Base-by-base conservation (phyloP, 2,113 vertebrate genomes). In the Pterocles orientalis region DNA sequence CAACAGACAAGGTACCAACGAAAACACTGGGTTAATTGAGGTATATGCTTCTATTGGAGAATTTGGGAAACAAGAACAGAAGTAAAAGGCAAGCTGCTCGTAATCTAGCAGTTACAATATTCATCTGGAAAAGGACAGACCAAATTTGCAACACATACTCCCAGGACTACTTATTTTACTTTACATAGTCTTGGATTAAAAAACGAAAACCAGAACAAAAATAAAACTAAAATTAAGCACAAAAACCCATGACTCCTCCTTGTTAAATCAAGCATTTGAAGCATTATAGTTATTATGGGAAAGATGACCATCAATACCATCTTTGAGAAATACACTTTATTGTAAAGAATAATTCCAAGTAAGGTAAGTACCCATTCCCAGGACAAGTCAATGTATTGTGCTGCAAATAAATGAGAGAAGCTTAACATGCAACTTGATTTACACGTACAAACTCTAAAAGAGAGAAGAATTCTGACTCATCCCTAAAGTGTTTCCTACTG, bases 1-100 rank as follows among this genome's bases (percentile, higher is more conserved):
- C 7, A 97, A 84, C 76, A 96, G 79, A 93, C 12, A 82, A 82
- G 53, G 51, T n/a, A 88, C 45, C 66, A 94, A 86, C 82, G 92
- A 89, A 88, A 95, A 23, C 68, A 86, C 6, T 41, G 82, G 51
- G 47, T 56, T 75, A 87, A 57, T 6, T 34, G 48, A 73, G 14
- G 10, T 33, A 79, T 79, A 10, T 15, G 43, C 9, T 77, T 53
- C 21, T 36, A 31, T 0, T 13, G 34, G 24, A 86, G 54, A 85
- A 85, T 57, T 69, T 47, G 51, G 33, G 12, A 80, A 88, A 66
- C 2, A 4, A 71, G 33, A 84, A 47, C 15, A 60, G 31, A 62
- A 91, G 36, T 6, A 60, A 80, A 41, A 82, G 8, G 21, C 54
- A 85, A 88, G 10, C 8, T 82, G 41, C 47, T 5, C 21, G 53